These are phyloP conservation scores for Drosophila pseudotakahashii DNA, from an alignment of 2,888 invertebrate genomes.

Conservation along the genomic window DNA sequence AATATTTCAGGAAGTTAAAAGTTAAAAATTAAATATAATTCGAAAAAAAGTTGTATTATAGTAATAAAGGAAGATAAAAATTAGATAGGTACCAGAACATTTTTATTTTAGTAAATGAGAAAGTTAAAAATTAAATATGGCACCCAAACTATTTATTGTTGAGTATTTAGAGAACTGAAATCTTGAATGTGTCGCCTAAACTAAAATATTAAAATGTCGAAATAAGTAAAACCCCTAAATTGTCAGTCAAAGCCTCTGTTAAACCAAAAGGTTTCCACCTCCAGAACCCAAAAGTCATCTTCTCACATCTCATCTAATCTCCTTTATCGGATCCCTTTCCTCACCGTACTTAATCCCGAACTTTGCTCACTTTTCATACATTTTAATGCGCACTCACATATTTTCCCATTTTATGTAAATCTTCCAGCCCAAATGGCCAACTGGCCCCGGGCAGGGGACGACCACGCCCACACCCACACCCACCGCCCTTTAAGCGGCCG, in stretches of 20 bases:
- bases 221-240: background rate
- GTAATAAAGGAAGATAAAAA: too few relatives aligned
- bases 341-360: constrained; percentile 17
- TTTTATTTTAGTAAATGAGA: background rate
- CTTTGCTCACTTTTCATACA: constrained; percentile 36
- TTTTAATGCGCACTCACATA: constrained; percentile 36
- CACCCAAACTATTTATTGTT: too few relatives aligned
- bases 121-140: too few relatives aligned
- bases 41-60: too few relatives aligned
- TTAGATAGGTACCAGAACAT: background rate
- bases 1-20: too few relatives aligned
- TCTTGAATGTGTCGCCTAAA: too few relatives aligned
- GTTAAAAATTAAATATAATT: too few relatives aligned
- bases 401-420: constrained; percentile 45
- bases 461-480: constrained; percentile 51
- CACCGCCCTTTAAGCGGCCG: background rate
- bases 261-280: background rate
- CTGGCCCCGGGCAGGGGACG: constrained; percentile 18
- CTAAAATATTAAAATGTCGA: background rate
- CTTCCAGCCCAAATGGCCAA: constrained; percentile 34
- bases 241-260: background rate
- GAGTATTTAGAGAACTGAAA: too few relatives aligned
- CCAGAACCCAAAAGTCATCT: constrained; percentile 23
- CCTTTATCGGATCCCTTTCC: constrained; percentile 8
- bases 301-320: constrained; percentile 20